Evolutionary conservation across 2,797 vertebrate species (phyloP).

Genomic region (Dendrocincla fuliginosa): DNA sequence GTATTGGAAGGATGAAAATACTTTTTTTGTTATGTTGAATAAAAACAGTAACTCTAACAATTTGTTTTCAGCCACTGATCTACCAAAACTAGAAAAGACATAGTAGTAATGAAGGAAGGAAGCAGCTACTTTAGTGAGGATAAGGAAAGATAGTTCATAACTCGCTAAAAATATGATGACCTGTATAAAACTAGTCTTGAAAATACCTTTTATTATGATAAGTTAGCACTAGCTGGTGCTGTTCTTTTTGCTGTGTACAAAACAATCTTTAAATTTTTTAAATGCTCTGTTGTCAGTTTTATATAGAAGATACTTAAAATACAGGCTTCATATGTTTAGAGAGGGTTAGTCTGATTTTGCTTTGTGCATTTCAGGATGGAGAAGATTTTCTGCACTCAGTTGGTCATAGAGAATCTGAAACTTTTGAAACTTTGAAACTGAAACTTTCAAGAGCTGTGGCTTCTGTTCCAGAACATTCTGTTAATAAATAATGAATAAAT

Average conservation of each 20-base stretch:
- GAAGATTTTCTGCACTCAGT: not conserved
- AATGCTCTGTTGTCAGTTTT: not conserved
- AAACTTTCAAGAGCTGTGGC: not conserved
- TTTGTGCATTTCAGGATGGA: not conserved
- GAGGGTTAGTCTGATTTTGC: not conserved
- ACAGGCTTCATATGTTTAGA: not conserved
- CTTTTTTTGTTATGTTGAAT: slow-evolving; percentile 35
- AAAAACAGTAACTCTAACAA: not conserved
- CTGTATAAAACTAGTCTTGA: not conserved
- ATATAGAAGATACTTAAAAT: not conserved
- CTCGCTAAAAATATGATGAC: not conserved
- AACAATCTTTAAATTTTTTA: not conserved
- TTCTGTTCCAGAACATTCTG: not conserved
- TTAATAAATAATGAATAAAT: not conserved
- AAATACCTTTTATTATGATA: not conserved
- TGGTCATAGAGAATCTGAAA: not conserved
- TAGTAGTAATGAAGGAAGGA: not conserved
- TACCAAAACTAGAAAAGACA: not conserved
- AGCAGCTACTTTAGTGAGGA: not conserved
- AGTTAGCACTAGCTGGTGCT: not conserved
- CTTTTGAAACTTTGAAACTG: not conserved
- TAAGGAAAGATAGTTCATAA: not conserved
- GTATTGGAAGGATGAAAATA: not conserved
- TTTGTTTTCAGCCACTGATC: not conserved
- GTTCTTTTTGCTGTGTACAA: not conserved